These are phyloP conservation scores for Papilio polyxenes DNA, from an alignment of 1,140 invertebrate genomes.

Conservation along the genomic window DNA sequence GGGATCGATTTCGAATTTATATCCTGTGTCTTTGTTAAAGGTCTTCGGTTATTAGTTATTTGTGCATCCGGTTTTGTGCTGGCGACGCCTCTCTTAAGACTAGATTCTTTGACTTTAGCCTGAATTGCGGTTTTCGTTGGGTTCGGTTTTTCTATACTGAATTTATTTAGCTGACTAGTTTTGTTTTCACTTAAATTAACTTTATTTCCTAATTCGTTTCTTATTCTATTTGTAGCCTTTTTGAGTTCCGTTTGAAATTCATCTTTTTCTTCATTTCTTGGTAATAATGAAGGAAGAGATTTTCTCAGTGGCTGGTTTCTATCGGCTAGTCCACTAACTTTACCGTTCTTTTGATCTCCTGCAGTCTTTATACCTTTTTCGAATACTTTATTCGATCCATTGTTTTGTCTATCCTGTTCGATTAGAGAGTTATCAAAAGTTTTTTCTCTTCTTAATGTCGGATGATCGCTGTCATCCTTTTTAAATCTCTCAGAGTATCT, in stretches of 20 bases:
- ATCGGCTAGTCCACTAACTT: slow-evolving; percentile 59
- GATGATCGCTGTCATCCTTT: slow-evolving; percentile 66
- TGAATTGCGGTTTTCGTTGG: slow-evolving; percentile 68
- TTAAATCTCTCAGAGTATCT: slow-evolving; percentile 79
- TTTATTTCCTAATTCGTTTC: slow-evolving; percentile 78
- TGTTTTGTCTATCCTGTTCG: slow-evolving; percentile 61
- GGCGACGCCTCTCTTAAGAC: slow-evolving; percentile 62
- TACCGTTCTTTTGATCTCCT: slow-evolving; percentile 68
- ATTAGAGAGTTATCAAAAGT: slow-evolving; percentile 76
- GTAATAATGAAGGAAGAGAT: slow-evolving; percentile 80
- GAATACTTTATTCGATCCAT: slow-evolving; percentile 63
- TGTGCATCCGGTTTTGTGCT: slow-evolving; percentile 60
- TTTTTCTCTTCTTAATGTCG: slow-evolving; percentile 76
- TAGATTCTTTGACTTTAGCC: slow-evolving; percentile 76
- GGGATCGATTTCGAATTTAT: slow-evolving; percentile 55
- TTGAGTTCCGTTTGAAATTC: slow-evolving; percentile 86
- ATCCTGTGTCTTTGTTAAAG: slow-evolving; percentile 61
- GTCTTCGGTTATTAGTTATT: slow-evolving; percentile 64
- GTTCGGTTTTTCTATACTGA: slow-evolving; percentile 65
- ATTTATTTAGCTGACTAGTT: slow-evolving; percentile 75
- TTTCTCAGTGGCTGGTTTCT: slow-evolving; percentile 72
- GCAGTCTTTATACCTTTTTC: slow-evolving; percentile 71
- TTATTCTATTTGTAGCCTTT: slow-evolving; percentile 84
- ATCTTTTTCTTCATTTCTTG: slow-evolving; percentile 82
- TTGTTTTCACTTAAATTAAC: slow-evolving; percentile 73